Percentiles rank a stretch among this genome's conserved stretches.
These are phyloP conservation scores for Urophycis tenuis DNA, from an alignment of 2,797 vertebrate genomes.

Conservation along the genomic window DNA sequence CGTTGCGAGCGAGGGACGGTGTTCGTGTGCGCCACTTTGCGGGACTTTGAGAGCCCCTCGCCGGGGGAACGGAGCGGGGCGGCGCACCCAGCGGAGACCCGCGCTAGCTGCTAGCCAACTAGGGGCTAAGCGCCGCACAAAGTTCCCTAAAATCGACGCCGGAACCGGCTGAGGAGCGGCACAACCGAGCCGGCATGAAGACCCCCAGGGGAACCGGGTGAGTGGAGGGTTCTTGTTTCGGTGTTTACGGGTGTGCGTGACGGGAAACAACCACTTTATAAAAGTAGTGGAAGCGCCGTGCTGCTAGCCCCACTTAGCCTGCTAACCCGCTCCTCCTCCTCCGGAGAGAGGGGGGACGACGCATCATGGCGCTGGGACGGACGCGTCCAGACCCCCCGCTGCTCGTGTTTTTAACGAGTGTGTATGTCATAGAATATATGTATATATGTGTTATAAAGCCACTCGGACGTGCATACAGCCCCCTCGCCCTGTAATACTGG, in stretches of 20 bases:
- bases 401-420: constrained; percentile 28
- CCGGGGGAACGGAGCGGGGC: no score
- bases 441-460: no score
- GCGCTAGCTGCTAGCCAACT: neutral
- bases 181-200: constrained; percentile 62
- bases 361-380: constrained; percentile 57
- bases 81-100: no score
- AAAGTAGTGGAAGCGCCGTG: constrained; percentile 37
- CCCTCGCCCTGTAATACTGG: no score
- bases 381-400: constrained; percentile 27
- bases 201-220: constrained; percentile 61
- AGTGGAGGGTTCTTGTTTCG: neutral
- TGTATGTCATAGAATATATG: no score
- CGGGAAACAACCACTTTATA: no score
- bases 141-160: constrained; percentile 51
- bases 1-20: no score
- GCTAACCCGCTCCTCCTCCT: constrained; percentile 41
- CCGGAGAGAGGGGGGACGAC: constrained; percentile 55
- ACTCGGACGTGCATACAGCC: no score
- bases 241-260: neutral
- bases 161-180: constrained; percentile 33
- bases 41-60: no score
- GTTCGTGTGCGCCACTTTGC: no score
- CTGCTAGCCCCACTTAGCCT: constrained; percentile 53
- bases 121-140: constrained; percentile 13